Evolutionary conservation across 1,140 invertebrate genomes (phyloP).

Genomic region (Gyrodactylus salaris): DNA sequence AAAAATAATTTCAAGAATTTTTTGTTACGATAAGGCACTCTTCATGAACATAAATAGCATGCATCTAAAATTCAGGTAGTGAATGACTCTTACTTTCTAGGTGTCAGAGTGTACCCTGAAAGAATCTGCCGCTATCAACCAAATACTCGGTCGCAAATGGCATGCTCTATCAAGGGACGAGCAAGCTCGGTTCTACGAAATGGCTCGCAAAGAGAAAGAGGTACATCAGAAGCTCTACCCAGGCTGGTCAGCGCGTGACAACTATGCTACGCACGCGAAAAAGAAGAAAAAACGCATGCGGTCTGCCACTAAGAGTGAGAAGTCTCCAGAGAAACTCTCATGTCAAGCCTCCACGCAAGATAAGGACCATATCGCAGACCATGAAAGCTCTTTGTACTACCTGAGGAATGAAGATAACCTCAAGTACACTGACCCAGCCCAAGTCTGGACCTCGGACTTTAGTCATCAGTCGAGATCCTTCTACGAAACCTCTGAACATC

Average conservation of each 20-base stretch:
- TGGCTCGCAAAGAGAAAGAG: conserved; percentile 83
- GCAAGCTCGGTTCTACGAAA: conserved; percentile 98
- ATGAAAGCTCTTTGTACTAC: not conserved
- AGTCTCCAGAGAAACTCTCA: not conserved
- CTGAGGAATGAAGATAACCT: not conserved
- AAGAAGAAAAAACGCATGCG: conserved; percentile 22
- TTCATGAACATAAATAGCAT: too few relatives aligned
- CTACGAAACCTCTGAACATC: too few relatives aligned
- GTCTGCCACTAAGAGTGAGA: not conserved
- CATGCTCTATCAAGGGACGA: conserved; percentile 88
- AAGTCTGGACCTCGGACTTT: not conserved
- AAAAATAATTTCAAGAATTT: too few relatives aligned
- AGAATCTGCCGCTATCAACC: conserved; percentile 92
- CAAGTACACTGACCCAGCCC: not conserved
- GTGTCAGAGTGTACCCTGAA: conserved; percentile 86
- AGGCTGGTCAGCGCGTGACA: conserved; percentile 91
- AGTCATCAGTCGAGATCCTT: too few relatives aligned
- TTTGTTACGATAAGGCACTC: too few relatives aligned
- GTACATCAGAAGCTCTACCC: conserved; percentile 92
- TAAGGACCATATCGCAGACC: not conserved
- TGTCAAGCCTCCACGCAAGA: not conserved
- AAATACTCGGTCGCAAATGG: conserved; percentile 93
- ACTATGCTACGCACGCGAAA: conserved; percentile 69
- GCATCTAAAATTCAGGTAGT: too few relatives aligned
- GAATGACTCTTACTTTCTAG: too few relatives aligned